These are phyloP conservation scores for Salticus scenicus DNA, from an alignment of 2,888 invertebrate species.

Conservation along the genomic window DNA sequence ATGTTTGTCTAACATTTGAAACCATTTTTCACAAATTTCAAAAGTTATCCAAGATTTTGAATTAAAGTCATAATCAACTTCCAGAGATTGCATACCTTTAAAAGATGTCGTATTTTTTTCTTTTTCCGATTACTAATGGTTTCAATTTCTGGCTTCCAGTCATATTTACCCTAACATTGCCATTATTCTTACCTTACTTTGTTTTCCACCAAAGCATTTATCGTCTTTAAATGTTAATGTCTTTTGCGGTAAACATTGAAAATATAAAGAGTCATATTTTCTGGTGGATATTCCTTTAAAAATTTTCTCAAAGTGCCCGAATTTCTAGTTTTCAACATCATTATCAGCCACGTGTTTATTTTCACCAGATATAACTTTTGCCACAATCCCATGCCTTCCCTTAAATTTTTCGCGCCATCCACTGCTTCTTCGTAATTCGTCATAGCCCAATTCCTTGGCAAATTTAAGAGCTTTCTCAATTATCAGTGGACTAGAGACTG, in stretches of 20 bases:
- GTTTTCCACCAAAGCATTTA: background rate
- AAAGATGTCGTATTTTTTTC: background rate
- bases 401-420: background rate
- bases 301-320: too few species aligned
- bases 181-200: background rate
- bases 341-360: background rate
- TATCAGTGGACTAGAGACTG: background rate
- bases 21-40: background rate
- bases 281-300: too few species aligned
- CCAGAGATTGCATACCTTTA: background rate
- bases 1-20: background rate
- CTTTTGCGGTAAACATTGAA: background rate
- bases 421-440: background rate
- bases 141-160: background rate
- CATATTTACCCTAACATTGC: background rate
- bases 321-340: too few species aligned
- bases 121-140: background rate
- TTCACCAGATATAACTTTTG: background rate
- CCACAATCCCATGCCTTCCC: background rate
- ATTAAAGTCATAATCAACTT: background rate
- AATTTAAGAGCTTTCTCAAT: background rate
- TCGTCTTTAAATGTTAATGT: background rate
- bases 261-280: too few species aligned
- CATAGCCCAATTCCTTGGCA: background rate
- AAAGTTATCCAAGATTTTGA: background rate